A percentile compares a stretch with the other conserved stretches of the same genome.
phyloP scores from a whole-genome alignment of 2,113 vertebrate genomes.

The Trematomus loennbergii region DNA sequence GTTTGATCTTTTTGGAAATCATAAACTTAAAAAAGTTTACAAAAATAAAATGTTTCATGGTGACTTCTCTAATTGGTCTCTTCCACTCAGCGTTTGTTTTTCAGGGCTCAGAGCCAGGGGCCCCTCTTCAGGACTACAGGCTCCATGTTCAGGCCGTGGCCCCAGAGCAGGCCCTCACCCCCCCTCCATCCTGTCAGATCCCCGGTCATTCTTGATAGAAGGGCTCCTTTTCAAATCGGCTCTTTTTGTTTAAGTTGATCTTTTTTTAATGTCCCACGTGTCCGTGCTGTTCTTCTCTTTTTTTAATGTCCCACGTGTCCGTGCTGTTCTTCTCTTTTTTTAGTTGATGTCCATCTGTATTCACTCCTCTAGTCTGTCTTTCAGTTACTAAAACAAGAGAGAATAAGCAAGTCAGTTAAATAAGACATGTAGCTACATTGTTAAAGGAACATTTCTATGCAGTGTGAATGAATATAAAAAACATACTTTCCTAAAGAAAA shows the following conservation, averaged over 20 bases:
- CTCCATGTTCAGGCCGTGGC: conserved; percentile 61
- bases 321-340: conserved; percentile 69
- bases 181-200: conserved; percentile 54
- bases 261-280: conserved; percentile 67
- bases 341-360: conserved; percentile 76
- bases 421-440: neutral
- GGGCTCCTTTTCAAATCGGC: conserved; percentile 65
- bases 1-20: conserved; percentile 81
- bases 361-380: conserved; percentile 69
- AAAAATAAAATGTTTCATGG: conserved; percentile 88
- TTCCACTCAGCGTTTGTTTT: conserved; percentile 72
- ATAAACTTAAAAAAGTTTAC: conserved; percentile 87
- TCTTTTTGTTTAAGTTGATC: conserved; percentile 68
- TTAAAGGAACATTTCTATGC: conserved; percentile 1
- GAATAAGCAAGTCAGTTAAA: conserved; percentile 68
- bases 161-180: conserved; percentile 44
- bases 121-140: conserved; percentile 53
- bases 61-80: conserved; percentile 72
- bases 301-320: conserved; percentile 68
- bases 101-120: conserved; percentile 66
- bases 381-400: conserved; percentile 82
- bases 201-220: conserved; percentile 64
- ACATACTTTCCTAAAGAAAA: neutral
- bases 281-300: conserved; percentile 67
- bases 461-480: neutral